Evolutionary conservation across 2,113 vertebrate species (phyloP).

Genomic region (Pagrus major): DNA sequence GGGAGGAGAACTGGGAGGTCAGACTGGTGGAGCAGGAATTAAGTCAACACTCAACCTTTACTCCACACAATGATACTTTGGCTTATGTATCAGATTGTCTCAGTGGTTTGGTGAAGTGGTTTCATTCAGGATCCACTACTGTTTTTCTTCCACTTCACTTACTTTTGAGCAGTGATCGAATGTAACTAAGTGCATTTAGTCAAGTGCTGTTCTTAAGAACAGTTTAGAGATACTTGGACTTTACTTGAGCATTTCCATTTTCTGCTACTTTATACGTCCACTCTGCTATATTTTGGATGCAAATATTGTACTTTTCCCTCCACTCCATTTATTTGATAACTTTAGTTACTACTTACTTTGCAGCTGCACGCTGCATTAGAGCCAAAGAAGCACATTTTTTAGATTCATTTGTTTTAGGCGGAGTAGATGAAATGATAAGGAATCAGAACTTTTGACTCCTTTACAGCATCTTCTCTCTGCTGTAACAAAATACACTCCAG

Average conservation of each 20-base stretch:
- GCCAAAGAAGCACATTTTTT: too few species aligned
- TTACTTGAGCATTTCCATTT: too few species aligned
- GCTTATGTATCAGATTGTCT: not conserved
- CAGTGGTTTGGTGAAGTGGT: not conserved
- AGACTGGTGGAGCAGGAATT: constrained; percentile 27
- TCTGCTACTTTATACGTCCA: too few species aligned
- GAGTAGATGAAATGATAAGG: not conserved
- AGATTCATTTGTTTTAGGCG: not conserved
- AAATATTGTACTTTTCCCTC: too few species aligned
- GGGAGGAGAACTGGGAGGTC: not conserved
- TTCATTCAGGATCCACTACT: not conserved
- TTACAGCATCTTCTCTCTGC: not conserved
- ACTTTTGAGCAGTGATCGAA: too few species aligned
- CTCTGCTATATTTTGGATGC: too few species aligned
- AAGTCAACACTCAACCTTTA: not conserved
- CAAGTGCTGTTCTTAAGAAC: too few species aligned
- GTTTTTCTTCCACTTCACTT: not conserved
- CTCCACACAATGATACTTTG: not conserved
- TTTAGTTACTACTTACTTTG: too few species aligned
- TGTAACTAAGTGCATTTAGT: too few species aligned
- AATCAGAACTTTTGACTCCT: not conserved
- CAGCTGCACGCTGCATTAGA: too few species aligned
- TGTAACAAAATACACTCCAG: not conserved
- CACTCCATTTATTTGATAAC: too few species aligned
- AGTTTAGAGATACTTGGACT: too few species aligned